Base-by-base conservation (phyloP, 2,113 vertebrate species). In the Miniopterus natalensis region DNA sequence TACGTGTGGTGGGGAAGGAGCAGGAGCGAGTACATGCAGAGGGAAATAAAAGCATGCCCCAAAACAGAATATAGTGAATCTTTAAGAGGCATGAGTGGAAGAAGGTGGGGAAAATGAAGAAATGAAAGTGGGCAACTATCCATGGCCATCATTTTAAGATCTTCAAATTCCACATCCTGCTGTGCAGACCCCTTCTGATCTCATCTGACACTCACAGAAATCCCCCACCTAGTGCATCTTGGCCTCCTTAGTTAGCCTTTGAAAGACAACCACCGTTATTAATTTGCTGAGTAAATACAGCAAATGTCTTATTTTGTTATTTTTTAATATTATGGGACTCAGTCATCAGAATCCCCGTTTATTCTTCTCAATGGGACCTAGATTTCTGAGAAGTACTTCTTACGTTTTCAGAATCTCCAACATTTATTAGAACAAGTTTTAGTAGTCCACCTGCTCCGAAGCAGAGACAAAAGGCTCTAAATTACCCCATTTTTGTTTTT, bases 331-430 rank as follows among this genome's bases (percentile, higher is more conserved):
- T 65, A n/a, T 80, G 77, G 75, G 75, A 78, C 7, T 79, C 68
- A 90, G 42, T 6, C 10, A 17, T 36, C 8, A 63, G 61, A 95
- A 66, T 51, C 20, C 1, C 1, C 25, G 68, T 68, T 68, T 8
- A 0, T 0, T 75, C 18, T 74, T 78, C 17, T 23, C 13, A 9
- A 57, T 79, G 47, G 36, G n/a, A 71, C n/a, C 59, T 42, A 23
- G 83, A 71, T 86, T 65, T 83, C 74, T 27, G 36, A 88, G 21
- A 97, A 86, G 8, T 36, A 42, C 13, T 88, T 93, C 57, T 31
- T 40, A 61, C 0, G 85, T 57, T 63, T 94, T 36, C 53, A 88
- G 78, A 27, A 3, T 1, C 2, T n/a, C 66, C 14, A 78, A 55
- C 15, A 71, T 49, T 90, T 87, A 42, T 74, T 25, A 70, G 42